Evolutionary conservation across 2,888 invertebrate genomes (phyloP), one percentile per base, ranked within the genome.

Genomic region (Cerastis rubricosa): DNA sequence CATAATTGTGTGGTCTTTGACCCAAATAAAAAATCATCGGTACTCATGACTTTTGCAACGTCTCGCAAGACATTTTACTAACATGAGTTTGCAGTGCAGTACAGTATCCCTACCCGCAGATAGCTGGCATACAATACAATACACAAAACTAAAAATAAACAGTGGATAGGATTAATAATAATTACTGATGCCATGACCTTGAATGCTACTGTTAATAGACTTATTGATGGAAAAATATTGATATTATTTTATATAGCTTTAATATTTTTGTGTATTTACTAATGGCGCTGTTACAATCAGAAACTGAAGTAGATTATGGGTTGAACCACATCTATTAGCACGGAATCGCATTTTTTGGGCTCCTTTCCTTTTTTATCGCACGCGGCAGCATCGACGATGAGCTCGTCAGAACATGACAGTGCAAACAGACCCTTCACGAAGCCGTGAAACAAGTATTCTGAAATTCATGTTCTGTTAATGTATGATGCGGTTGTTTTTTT

Each of bases 171-270:
- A 51, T 61, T 72, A 43, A 59, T 72, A 49, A 72, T 80, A 72
- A 76, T 73, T 72, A 81, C 17, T 71, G 25, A 2, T 25, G 17
- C 11, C 14, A 7, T 51, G 61, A 35, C 74, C 76, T 81, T 76
- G 51, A 2, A 12, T 19, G 12, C 29, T 49, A 70, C 22, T 68
- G 54, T 5, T 70, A 80, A 69, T 29, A n/a, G 35, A 51, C 2
- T 61, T 19, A 35, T 73, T 51, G 29, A 72, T 73, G 35, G 49
- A 47, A 59, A 47, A 71, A 35, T 72, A 76, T 76, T 22, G 81
- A 81, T 76, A n/a, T n/a, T n/a, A n/a, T n/a, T n/a, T n/a, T n/a
- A n/a, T n/a, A n/a, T n/a, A n/a, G n/a, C n/a, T n/a, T n/a, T n/a
- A n/a, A n/a, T n/a, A n/a, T n/a, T 59, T 47, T 17, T 29, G 5